Conservation (phyloP, 37 sponge, comb jelly and placozoan genomes). For the Aphrocallistes beatrix region DNA sequence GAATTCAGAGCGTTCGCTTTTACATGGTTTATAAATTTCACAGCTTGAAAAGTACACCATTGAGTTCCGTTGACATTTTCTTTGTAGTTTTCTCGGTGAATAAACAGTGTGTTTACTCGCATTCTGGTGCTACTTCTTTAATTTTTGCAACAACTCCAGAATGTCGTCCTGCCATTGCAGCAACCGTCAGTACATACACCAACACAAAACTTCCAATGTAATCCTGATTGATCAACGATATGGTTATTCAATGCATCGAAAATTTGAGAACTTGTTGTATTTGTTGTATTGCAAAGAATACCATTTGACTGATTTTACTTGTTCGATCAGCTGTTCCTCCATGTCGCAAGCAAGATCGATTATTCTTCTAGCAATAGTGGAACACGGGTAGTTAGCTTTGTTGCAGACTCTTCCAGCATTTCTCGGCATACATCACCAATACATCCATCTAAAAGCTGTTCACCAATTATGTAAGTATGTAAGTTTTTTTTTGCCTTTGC, state of each 20-base stretch:
- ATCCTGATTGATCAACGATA: background rate
- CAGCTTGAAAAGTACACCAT: background rate
- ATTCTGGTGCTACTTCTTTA: background rate
- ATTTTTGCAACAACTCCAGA: slow-evolving; percentile 27
- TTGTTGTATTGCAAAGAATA: background rate
- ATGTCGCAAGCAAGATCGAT: background rate
- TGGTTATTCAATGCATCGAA: background rate
- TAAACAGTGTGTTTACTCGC: slow-evolving; percentile 59
- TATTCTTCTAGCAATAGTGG: background rate
- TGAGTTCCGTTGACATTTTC: background rate
- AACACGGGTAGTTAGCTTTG: background rate
- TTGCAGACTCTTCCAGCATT: background rate
- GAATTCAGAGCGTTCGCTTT: background rate
- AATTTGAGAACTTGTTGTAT: background rate
- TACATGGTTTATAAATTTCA: background rate
- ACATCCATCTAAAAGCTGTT: background rate
- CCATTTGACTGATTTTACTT: background rate
- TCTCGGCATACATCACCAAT: background rate
- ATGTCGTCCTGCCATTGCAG: slow-evolving; percentile 25
- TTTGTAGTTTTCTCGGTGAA: background rate
- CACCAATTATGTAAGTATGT: too few species aligned
- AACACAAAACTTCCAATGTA: background rate
- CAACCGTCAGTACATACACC: background rate
- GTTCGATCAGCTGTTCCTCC: background rate
- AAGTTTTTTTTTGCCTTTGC: too few species aligned